phyloP scores from a whole-genome alignment of 2,797 vertebrate species.

The Melanotaenia boesemani region DNA sequence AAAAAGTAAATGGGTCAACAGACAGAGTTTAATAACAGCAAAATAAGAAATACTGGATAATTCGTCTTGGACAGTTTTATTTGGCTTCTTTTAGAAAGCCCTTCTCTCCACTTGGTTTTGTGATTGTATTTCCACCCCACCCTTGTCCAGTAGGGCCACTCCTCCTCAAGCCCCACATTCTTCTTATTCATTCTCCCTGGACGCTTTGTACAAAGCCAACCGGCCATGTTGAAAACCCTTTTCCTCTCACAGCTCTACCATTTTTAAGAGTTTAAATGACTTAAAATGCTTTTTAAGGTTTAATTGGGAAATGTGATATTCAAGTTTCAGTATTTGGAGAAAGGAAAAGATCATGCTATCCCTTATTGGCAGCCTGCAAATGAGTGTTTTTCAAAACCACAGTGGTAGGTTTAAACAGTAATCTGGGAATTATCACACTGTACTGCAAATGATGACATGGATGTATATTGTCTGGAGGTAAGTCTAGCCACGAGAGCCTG shows the following conservation, averaged over 20 bases:
- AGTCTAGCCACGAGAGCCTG: background rate
- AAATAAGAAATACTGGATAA: conserved; percentile 9
- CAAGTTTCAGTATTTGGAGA: conserved; percentile 8
- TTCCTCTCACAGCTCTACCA: conserved; percentile 10
- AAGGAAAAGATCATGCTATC: background rate
- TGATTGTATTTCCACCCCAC: conserved; percentile 21
- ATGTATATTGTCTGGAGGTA: background rate
- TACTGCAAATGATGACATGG: background rate
- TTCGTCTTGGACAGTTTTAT: conserved; percentile 21
- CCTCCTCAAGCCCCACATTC: conserved; percentile 12
- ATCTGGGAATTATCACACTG: background rate
- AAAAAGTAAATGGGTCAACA: conserved; percentile 19
- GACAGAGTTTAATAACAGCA: conserved; percentile 21
- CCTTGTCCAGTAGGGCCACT: conserved; percentile 21
- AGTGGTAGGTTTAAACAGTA: background rate
- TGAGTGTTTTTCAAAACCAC: conserved; percentile 11
- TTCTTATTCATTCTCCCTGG: conserved; percentile 20
- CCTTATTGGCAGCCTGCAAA: conserved; percentile 18
- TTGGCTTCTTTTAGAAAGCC: conserved; percentile 14
- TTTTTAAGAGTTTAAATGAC: conserved; percentile 30
- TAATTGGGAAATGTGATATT: conserved; percentile 6
- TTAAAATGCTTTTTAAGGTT: background rate
- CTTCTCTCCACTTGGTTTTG: conserved; percentile 12
- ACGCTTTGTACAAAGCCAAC: conserved; percentile 23
- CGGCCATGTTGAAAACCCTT: conserved; percentile 15